phyloP scores from a whole-genome alignment of 1,140 invertebrate genomes.

The Danaus melanippus region DNA sequence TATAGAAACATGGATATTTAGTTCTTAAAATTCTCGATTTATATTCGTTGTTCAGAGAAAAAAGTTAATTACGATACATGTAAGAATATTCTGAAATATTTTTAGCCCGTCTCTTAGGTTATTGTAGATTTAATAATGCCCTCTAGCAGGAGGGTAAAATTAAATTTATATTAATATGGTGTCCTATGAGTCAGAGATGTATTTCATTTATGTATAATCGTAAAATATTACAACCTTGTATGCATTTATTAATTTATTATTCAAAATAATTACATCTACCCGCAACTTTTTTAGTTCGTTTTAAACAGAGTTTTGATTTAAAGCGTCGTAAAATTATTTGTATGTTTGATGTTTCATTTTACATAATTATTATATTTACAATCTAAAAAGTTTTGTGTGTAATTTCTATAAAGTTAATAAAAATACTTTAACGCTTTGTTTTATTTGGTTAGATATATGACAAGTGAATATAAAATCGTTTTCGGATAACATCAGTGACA shows the following conservation, averaged over 20 bases:
- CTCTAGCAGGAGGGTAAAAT: too few relatives aligned
- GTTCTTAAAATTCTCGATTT: too few relatives aligned
- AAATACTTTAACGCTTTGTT: neutral
- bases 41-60: too few relatives aligned
- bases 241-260: constrained; percentile 10
- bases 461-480: constrained; percentile 2
- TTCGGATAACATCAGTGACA: constrained; percentile 7
- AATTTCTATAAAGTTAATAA: neutral
- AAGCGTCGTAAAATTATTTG: constrained; percentile 1
- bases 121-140: too few relatives aligned
- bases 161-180: constrained; percentile 2
- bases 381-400: neutral
- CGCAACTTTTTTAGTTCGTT: neutral
- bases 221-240: constrained; percentile 12
- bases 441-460: constrained; percentile 8
- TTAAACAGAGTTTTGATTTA: constrained; percentile 5
- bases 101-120: too few relatives aligned
- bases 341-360: constrained; percentile 1
- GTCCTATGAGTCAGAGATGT: constrained; percentile 9
- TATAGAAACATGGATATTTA: too few relatives aligned
- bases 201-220: constrained; percentile 7
- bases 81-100: too few relatives aligned
- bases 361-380: neutral
- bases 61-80: too few relatives aligned
- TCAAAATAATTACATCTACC: constrained; percentile 8